A percentile compares a stretch with the other conserved stretches of the same genome.
Evolutionary conservation across 2,888 invertebrate species (phyloP).

Genomic region (Orthonychiurus folsomi): DNA sequence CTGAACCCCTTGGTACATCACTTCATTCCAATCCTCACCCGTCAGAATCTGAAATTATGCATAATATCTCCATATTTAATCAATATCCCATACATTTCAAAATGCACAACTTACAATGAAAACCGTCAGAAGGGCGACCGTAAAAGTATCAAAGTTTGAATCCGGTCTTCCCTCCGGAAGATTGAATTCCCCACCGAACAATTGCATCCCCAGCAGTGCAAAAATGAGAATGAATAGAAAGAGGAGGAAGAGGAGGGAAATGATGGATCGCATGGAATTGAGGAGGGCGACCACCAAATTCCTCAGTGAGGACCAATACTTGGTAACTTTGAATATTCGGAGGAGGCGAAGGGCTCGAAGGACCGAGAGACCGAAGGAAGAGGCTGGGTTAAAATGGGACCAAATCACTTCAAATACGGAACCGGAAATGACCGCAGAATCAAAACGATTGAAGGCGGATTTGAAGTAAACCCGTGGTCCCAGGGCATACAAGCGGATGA

Average conservation of each 20-base stretch:
- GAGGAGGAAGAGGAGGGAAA: slow-evolving; percentile 7
- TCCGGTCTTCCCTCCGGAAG: slow-evolving; percentile 1
- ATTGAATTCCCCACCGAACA: slow-evolving; percentile 9
- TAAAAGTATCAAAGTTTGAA: slow-evolving; percentile 5
- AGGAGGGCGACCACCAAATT: slow-evolving; percentile 2
- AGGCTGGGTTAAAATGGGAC: slow-evolving; percentile 45
- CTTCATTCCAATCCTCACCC: slow-evolving; percentile 56
- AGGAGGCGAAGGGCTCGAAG: slow-evolving; percentile 49
- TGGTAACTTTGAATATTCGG: slow-evolving; percentile 48
- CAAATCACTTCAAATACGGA: slow-evolving; percentile 51
- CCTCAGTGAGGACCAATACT: slow-evolving; percentile 1
- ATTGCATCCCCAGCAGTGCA: slow-evolving; percentile 6
- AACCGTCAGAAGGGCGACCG: not conserved
- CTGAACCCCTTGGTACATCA: slow-evolving; percentile 53
- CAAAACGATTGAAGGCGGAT: slow-evolving; percentile 54
- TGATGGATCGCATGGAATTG: slow-evolving; percentile 8
- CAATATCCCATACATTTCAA: not conserved
- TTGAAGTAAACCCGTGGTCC: slow-evolving; percentile 51
- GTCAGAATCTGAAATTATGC: slow-evolving; percentile 54
- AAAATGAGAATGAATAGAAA: slow-evolving; percentile 7
- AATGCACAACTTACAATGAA: not conserved
- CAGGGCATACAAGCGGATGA: slow-evolving; percentile 53
- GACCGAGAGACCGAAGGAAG: slow-evolving; percentile 51
- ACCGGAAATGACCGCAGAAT: slow-evolving; percentile 51
- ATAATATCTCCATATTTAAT: slow-evolving; percentile 8